Evolutionary conservation across 1,140 invertebrate genomes (phyloP).

Genomic region (Tetraneura akinire): DNA sequence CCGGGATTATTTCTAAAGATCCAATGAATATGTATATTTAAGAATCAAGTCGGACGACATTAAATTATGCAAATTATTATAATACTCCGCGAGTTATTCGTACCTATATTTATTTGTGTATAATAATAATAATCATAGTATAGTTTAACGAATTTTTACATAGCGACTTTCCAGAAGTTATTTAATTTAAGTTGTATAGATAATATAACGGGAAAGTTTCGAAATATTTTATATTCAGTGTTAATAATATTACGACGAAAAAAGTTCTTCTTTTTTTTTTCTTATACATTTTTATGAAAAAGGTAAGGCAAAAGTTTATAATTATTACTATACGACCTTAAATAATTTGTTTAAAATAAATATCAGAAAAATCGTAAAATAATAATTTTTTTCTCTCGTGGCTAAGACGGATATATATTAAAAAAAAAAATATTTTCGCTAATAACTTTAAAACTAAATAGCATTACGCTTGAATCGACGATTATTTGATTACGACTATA

Average conservation of each 20-base stretch:
- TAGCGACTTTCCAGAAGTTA: neutral
- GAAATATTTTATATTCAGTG: neutral
- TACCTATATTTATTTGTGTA: neutral
- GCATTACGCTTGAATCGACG: no score
- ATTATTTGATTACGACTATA: no score
- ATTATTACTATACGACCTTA: neutral
- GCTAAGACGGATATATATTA: no score
- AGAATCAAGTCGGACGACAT: no score
- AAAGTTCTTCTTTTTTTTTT: neutral
- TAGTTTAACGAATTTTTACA: neutral
- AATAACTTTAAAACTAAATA: no score
- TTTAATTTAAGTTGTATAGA: neutral
- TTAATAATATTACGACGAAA: neutral
- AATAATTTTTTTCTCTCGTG: no score
- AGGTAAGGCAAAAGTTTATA: neutral
- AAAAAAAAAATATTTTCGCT: no score
- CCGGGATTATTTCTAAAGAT: no score
- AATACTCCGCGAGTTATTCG: neutral
- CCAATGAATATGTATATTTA: neutral
- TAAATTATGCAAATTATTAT: no score
- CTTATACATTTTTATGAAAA: neutral
- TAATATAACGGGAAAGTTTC: neutral
- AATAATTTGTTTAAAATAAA: slow-evolving; percentile 10
- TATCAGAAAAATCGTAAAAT: neutral
- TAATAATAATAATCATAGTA: neutral